phyloP scores from a whole-genome alignment of 2,797 vertebrate species.

The Acrossocheilus wenchowensis region DNA sequence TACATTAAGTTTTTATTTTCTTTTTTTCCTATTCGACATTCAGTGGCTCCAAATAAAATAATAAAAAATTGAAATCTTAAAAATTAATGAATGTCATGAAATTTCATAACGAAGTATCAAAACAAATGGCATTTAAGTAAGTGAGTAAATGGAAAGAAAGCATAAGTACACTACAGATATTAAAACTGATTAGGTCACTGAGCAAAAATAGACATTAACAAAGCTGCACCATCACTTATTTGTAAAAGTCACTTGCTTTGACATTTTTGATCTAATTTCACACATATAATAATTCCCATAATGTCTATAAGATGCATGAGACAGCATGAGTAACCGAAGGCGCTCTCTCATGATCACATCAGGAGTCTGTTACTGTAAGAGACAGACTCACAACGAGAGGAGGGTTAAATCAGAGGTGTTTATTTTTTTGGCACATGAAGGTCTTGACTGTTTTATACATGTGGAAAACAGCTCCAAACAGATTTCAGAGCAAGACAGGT shows the following conservation, averaged over 20 bases:
- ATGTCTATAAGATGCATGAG: neutral
- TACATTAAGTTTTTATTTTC: neutral
- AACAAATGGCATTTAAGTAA: neutral
- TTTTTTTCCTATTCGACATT: neutral
- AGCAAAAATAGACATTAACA: neutral
- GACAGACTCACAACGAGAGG: constrained; percentile 14
- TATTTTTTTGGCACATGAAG: constrained; percentile 73
- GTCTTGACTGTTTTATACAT: constrained; percentile 75
- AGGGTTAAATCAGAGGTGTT: constrained; percentile 79
- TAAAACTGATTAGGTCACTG: neutral
- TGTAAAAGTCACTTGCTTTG: neutral
- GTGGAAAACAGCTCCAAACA: constrained; percentile 84
- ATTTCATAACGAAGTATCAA: neutral
- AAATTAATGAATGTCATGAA: neutral
- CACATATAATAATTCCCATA: neutral
- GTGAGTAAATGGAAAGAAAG: neutral
- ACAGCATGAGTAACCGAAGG: neutral
- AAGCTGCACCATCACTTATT: neutral
- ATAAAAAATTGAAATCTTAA: neutral
- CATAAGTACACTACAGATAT: neutral
- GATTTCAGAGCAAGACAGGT: constrained; percentile 80
- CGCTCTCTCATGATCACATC: neutral
- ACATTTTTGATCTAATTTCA: neutral
- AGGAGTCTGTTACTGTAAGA: neutral
- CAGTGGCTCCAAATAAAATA: neutral